These are phyloP conservation scores for Cottoperca gobio DNA, from an alignment of 2,797 vertebrate genomes.

Conservation along the genomic window DNA sequence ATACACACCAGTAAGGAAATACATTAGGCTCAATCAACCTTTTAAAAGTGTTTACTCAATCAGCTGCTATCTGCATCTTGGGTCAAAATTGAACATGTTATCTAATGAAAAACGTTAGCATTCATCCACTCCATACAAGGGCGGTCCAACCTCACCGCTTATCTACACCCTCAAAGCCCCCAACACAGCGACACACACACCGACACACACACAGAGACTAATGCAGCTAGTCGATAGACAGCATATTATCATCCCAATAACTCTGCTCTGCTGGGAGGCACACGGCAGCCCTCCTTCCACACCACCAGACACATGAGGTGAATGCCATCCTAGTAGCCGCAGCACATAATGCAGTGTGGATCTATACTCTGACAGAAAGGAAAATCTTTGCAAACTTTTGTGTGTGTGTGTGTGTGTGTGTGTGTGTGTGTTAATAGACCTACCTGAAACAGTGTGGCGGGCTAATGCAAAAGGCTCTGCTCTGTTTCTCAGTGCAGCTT, in stretches of 20 bases:
- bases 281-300: slow-evolving; percentile 31
- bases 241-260: slow-evolving; percentile 39
- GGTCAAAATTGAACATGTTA: not conserved
- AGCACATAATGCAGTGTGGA: not conserved
- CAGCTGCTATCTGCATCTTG: not conserved
- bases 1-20: not conserved
- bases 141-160: slow-evolving; percentile 9
- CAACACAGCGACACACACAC: not conserved
- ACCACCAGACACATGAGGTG: slow-evolving; percentile 27
- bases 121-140: not conserved
- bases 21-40: not conserved
- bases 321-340: slow-evolving; percentile 30
- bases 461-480: slow-evolving; percentile 49
- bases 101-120: not conserved
- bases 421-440: slow-evolving; percentile 46
- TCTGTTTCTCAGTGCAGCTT: slow-evolving; percentile 68
- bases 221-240: slow-evolving; percentile 41
- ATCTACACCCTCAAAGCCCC: slow-evolving; percentile 2
- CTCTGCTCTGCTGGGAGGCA: slow-evolving; percentile 25
- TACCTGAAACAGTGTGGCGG: slow-evolving; percentile 66
- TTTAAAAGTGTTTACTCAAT: not conserved
- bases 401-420: slow-evolving; percentile 18
- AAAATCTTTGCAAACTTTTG: slow-evolving; percentile 58
- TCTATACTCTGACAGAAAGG: slow-evolving; percentile 14
- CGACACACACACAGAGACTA: not conserved